Evolutionary conservation across 2,888 invertebrate species (phyloP).

Genomic region (Pyrgus malvae): DNA sequence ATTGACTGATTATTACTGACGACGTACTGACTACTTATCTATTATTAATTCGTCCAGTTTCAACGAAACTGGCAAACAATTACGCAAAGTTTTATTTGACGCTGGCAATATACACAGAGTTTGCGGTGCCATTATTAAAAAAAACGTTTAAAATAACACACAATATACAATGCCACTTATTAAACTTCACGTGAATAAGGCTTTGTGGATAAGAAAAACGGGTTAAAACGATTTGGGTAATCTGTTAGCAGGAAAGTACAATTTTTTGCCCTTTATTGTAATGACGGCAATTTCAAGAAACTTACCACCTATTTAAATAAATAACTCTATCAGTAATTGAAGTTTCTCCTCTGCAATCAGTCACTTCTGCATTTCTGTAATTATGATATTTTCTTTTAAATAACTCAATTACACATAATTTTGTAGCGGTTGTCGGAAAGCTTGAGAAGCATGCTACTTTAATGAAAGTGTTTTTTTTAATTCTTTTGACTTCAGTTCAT

Average conservation of each 20-base stretch:
- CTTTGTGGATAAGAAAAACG: not conserved
- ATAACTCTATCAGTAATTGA: slow-evolving; percentile 15
- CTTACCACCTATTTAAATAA: slow-evolving; percentile 21
- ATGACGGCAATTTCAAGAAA: slow-evolving; percentile 11
- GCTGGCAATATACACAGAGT: too few species aligned
- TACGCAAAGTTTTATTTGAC: too few species aligned
- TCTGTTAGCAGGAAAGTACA: slow-evolving; percentile 3
- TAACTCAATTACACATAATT: not conserved
- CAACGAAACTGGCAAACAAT: too few species aligned
- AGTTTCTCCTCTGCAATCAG: slow-evolving; percentile 5
- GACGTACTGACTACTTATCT: too few species aligned
- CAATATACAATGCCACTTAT: slow-evolving; percentile 1
- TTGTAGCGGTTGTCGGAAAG: too few species aligned
- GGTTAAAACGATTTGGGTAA: slow-evolving; percentile 1
- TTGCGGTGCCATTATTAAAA: too few species aligned
- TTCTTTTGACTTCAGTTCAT: too few species aligned
- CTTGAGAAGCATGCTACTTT: too few species aligned
- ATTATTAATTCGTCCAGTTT: too few species aligned
- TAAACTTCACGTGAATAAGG: not conserved
- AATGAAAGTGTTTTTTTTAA: too few species aligned
- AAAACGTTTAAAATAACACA: too few species aligned
- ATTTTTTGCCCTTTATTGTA: slow-evolving; percentile 12
- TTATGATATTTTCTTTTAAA: not conserved
- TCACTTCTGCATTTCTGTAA: not conserved
- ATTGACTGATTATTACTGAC: too few species aligned